Conservation (phyloP, 2,888 invertebrate genomes). For the Apodemia hepburni region DNA sequence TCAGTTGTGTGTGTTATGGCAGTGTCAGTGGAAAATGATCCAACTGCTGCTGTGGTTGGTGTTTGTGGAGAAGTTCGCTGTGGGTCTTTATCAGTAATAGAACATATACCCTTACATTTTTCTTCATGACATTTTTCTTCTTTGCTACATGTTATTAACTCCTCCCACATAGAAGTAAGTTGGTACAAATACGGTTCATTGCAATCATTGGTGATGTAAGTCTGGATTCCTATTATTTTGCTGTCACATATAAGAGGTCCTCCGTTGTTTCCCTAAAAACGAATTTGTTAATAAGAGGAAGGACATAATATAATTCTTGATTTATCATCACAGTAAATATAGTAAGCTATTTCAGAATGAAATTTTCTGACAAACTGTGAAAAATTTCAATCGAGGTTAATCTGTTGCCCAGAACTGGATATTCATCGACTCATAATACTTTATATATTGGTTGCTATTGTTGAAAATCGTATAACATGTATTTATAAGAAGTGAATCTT, state of each 20-base stretch:
- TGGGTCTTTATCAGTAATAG: constrained; percentile 51
- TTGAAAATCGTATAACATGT: too few species aligned
- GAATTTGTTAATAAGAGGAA: background rate
- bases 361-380: too few species aligned
- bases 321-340: too few species aligned
- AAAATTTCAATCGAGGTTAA: too few species aligned
- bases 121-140: constrained; percentile 50
- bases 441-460: too few species aligned
- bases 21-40: background rate
- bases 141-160: constrained; percentile 53
- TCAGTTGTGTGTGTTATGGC: constrained; percentile 20
- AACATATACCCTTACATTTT: constrained; percentile 48
- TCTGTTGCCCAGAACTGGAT: too few species aligned
- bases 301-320: too few species aligned
- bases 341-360: too few species aligned
- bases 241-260: constrained; percentile 62
- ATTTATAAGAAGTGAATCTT: too few species aligned
- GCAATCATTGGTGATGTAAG: constrained; percentile 55
- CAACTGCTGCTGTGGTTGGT: constrained; percentile 13
- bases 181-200: constrained; percentile 61
- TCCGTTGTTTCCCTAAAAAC: constrained; percentile 59
- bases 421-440: too few species aligned
- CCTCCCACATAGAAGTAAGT: constrained; percentile 50
- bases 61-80: constrained; percentile 18
- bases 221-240: constrained; percentile 57